phyloP scores from a whole-genome alignment of 2,797 vertebrate genomes.

The Eulemur coronatus region DNA sequence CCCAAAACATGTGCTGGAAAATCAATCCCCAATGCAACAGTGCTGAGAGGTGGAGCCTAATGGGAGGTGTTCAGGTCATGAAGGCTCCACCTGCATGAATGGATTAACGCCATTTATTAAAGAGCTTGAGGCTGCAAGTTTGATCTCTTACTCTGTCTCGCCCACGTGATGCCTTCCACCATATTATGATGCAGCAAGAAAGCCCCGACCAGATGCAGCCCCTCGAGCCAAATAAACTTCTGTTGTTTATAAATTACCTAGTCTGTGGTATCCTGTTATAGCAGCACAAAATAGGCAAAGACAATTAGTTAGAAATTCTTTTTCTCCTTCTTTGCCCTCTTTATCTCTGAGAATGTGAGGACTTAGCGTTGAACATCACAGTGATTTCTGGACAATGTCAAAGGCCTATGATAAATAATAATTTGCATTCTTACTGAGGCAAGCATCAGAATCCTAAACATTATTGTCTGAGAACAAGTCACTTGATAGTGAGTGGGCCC shows the following conservation, averaged over 20 bases:
- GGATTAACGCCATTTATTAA: not conserved
- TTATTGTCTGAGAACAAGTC: slow-evolving; percentile 42
- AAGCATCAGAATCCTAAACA: slow-evolving; percentile 37
- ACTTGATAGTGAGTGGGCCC: slow-evolving; percentile 10
- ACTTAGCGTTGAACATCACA: not conserved
- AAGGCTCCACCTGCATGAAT: not conserved
- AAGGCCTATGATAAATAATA: slow-evolving; percentile 48
- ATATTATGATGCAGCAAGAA: not conserved
- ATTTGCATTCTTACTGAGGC: slow-evolving; percentile 42
- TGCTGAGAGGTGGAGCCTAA: not conserved
- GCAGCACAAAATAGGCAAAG: not conserved
- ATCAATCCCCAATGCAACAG: not conserved
- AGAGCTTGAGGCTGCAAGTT: not conserved
- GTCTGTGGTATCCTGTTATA: not conserved
- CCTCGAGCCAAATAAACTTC: not conserved
- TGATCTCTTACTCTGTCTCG: not conserved
- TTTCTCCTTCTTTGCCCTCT: slow-evolving; percentile 10
- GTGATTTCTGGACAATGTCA: slow-evolving; percentile 23
- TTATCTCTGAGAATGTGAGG: slow-evolving; percentile 34
- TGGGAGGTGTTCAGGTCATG: not conserved
- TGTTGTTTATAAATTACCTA: not conserved
- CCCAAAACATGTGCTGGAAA: not conserved
- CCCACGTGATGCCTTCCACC: not conserved
- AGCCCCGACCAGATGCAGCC: not conserved
- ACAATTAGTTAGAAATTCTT: slow-evolving; percentile 24